Percentiles rank a stretch among this genome's conserved stretches.
These are phyloP conservation scores for Artibeus jamaicensis DNA, from an alignment of 2,797 vertebrate genomes.

Conservation along the genomic window DNA sequence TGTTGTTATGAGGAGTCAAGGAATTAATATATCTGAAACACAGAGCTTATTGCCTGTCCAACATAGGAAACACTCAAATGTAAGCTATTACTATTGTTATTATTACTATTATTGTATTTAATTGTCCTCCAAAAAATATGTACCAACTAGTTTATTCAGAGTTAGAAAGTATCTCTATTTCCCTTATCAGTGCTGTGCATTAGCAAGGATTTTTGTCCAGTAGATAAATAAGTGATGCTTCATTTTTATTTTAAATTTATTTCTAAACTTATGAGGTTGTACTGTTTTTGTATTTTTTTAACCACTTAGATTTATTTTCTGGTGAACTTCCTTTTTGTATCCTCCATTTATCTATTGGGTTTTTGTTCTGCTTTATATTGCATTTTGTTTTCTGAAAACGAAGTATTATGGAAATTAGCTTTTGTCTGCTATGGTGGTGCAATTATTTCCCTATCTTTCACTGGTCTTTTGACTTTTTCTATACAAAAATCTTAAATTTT, in stretches of 20 bases:
- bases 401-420: too few species aligned
- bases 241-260: constrained; percentile 16
- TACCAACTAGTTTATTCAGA: neutral
- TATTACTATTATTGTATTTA: neutral
- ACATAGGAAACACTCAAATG: neutral
- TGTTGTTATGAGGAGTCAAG: neutral
- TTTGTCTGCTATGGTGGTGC: neutral
- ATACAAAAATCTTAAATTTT: neutral
- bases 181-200: neutral
- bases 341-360: neutral
- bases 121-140: neutral
- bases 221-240: neutral
- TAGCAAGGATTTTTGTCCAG: neutral
- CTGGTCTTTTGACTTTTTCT: constrained; percentile 35
- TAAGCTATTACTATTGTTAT: neutral
- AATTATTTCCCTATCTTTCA: neutral
- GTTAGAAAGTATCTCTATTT: neutral
- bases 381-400: neutral
- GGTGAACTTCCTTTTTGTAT: neutral
- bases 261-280: neutral
- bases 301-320: neutral
- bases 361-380: neutral
- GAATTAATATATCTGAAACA: neutral
- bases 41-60: neutral
- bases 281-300: neutral